These are phyloP conservation scores for Netelia melanura DNA, from an alignment of 2,888 invertebrate genomes.

Conservation along the genomic window DNA sequence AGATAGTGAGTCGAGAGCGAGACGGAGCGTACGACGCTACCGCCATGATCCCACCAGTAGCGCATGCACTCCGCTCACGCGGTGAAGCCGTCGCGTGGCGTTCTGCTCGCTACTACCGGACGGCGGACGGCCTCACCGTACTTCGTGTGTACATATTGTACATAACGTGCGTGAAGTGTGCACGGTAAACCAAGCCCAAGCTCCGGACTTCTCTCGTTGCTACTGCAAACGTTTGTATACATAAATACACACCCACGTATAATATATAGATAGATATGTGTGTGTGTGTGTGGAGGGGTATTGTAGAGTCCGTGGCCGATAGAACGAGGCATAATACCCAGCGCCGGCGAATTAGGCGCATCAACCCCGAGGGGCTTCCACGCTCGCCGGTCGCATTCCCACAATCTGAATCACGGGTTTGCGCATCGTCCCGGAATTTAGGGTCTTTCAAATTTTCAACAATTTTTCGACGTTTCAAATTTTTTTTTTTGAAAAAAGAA, in stretches of 20 bases:
- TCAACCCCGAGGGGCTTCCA: slow-evolving; percentile 27
- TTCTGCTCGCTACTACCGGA: too few species aligned
- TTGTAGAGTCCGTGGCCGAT: slow-evolving; percentile 27
- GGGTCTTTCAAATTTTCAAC: background rate
- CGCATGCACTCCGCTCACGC: slow-evolving; percentile 58
- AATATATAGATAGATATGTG: background rate
- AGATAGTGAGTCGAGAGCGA: too few species aligned
- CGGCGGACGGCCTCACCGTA: too few species aligned
- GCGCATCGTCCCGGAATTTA: background rate
- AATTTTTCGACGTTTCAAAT: too few species aligned
- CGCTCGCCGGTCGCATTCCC: slow-evolving; percentile 19
- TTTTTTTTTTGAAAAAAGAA: too few species aligned
- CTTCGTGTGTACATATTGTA: slow-evolving; percentile 14
- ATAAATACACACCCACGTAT: background rate
- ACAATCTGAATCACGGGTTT: background rate
- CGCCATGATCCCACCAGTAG: slow-evolving; percentile 14
- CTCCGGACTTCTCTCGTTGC: slow-evolving; percentile 10
- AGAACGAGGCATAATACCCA: slow-evolving; percentile 34
- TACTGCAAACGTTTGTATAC: background rate
- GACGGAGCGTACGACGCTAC: background rate
- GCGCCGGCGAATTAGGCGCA: slow-evolving; percentile 33
- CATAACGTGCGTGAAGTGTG: background rate
- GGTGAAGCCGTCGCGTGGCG: slow-evolving; percentile 63
- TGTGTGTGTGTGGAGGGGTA: background rate
- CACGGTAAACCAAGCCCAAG: background rate